phyloP scores from a whole-genome alignment of 2,888 invertebrate species.

The Mactromeris polynyma region DNA sequence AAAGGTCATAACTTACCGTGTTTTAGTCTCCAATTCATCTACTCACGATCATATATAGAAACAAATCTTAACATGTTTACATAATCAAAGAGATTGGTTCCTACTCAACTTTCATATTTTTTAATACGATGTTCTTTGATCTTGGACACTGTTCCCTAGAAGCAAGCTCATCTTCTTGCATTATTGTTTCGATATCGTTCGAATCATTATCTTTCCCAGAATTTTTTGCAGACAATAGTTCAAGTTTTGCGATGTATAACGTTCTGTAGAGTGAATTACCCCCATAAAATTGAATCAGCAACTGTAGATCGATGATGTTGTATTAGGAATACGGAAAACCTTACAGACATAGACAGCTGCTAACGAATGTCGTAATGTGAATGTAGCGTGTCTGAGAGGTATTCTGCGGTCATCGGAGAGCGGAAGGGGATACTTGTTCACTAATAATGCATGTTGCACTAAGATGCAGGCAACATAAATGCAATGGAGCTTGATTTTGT shows the following conservation, averaged over 20 bases:
- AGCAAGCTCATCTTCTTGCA: background rate
- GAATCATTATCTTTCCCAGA: background rate
- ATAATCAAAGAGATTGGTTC: background rate
- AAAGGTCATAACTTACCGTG: no score
- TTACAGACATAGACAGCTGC: background rate
- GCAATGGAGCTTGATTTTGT: background rate
- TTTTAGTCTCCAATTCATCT: no score
- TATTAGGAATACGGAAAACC: background rate
- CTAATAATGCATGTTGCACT: background rate
- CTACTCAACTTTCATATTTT: background rate
- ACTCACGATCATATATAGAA: no score
- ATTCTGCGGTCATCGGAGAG: background rate
- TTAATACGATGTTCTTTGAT: background rate
- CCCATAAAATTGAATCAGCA: background rate
- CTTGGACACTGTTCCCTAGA: background rate
- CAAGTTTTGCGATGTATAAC: background rate
- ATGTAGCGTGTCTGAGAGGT: background rate
- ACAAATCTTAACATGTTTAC: no score
- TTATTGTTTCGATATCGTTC: background rate
- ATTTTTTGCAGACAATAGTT: background rate
- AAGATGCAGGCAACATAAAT: background rate
- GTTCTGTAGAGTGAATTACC: background rate
- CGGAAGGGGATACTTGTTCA: background rate
- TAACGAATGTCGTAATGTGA: background rate
- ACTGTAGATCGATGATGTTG: background rate